A percentile compares a stretch with the other conserved stretches of the same genome.
Evolutionary conservation across 2,888 invertebrate genomes (phyloP).

Genomic region (Drosophila pegasa): DNA sequence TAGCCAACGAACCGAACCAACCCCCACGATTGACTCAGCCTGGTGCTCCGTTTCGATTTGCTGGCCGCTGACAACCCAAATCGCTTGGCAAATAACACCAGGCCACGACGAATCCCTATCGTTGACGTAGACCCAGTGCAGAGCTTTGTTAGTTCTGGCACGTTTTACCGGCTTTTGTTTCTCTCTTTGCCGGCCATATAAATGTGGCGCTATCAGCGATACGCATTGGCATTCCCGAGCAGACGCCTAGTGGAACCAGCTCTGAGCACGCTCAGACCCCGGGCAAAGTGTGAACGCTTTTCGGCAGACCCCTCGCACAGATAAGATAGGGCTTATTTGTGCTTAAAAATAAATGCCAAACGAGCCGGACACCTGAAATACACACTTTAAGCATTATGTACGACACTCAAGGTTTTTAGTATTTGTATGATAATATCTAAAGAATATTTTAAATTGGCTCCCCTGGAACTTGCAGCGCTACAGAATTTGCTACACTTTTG

Average conservation of each 20-base stretch:
- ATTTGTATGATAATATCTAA: constrained; percentile 6
- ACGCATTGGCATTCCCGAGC: constrained; percentile 7
- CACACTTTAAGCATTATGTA: constrained; percentile 6
- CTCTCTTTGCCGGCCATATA: constrained; percentile 23
- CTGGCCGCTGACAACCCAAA: constrained; percentile 43
- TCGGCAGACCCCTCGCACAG: constrained; percentile 8
- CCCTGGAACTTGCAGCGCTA: neutral
- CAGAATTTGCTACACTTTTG: neutral
- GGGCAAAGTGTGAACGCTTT: constrained; percentile 20
- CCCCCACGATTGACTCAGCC: constrained; percentile 21
- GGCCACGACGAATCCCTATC: constrained; percentile 28
- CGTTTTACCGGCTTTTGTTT: constrained; percentile 42
- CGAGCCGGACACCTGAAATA: constrained; percentile 28
- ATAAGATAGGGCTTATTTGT: constrained; percentile 45
- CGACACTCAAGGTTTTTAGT: constrained; percentile 20
- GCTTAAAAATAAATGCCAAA: constrained; percentile 12
- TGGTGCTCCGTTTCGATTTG: constrained; percentile 19
- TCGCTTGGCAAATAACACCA: constrained; percentile 38
- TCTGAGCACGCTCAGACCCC: constrained; percentile 2
- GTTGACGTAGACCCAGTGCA: constrained; percentile 35
- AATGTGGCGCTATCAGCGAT: constrained; percentile 35
- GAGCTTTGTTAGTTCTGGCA: constrained; percentile 42
- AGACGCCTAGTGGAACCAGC: constrained; percentile 4
- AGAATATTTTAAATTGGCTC: neutral
- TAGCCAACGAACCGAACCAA: neutral